These are phyloP conservation scores for Pelosia muscerda DNA, from an alignment of 2,888 invertebrate genomes.

Conservation along the genomic window DNA sequence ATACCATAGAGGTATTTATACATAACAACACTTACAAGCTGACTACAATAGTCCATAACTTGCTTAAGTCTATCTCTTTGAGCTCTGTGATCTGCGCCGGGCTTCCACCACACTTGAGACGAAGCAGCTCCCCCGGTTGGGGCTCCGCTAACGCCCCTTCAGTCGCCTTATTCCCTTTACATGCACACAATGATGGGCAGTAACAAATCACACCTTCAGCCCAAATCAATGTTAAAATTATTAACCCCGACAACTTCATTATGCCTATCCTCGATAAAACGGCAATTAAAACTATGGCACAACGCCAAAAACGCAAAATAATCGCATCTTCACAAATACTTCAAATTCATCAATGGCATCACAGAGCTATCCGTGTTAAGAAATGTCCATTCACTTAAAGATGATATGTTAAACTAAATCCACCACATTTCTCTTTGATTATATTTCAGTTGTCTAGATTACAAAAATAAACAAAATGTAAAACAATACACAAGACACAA, in stretches of 20 bases:
- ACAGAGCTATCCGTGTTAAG: constrained; percentile 37
- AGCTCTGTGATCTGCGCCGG: constrained; percentile 87
- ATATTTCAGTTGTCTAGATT: constrained; percentile 53
- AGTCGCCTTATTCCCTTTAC: constrained; percentile 86
- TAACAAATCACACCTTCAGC: constrained; percentile 63
- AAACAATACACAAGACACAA: constrained; percentile 70
- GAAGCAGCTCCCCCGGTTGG: constrained; percentile 86
- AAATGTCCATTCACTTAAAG: constrained; percentile 37
- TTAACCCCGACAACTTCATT: constrained; percentile 71
- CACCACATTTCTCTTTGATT: constrained; percentile 54
- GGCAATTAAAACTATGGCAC: constrained; percentile 80
- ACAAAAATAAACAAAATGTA: constrained; percentile 78
- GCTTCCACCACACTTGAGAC: constrained; percentile 88
- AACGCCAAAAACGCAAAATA: constrained; percentile 80
- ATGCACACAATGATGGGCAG: constrained; percentile 85
- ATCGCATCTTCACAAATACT: constrained; percentile 83
- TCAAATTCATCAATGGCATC: constrained; percentile 64
- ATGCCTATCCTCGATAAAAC: constrained; percentile 71
- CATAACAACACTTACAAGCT: constrained; percentile 88
- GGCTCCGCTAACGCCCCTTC: constrained; percentile 84
- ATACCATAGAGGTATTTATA: background rate
- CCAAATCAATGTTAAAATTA: constrained; percentile 65
- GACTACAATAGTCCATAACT: constrained; percentile 87
- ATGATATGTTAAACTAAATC: constrained; percentile 46
- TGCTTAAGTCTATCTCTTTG: constrained; percentile 88